Conservation (phyloP, 2,888 invertebrate genomes). For the Scaptomyza caliginosa region DNA sequence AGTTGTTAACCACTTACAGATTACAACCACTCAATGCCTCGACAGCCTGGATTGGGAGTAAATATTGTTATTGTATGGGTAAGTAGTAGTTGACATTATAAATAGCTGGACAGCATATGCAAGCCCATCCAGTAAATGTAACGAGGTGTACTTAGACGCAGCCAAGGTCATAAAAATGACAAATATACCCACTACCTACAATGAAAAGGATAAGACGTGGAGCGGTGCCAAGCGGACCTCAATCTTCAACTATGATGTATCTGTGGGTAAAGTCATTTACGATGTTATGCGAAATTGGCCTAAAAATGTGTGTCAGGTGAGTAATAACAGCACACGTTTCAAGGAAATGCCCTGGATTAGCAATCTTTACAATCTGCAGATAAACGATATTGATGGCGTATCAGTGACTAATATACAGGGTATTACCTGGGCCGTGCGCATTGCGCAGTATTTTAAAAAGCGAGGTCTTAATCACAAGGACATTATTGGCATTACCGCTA, state of each 20-base stretch:
- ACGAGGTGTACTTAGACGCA: not conserved
- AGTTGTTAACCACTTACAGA: constrained; percentile 42
- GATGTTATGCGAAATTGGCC: constrained; percentile 72
- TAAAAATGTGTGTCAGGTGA: constrained; percentile 67
- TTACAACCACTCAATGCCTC: constrained; percentile 50
- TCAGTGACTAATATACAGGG: constrained; percentile 66
- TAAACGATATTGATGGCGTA: constrained; percentile 67
- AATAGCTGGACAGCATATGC: constrained; percentile 41
- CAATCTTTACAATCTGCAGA: constrained; percentile 35
- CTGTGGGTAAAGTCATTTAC: constrained; percentile 61
- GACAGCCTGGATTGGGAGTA: constrained; percentile 23
- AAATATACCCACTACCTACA: constrained; percentile 52
- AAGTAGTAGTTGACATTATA: constrained; percentile 35
- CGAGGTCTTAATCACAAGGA: constrained; percentile 71
- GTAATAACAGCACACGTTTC: not conserved
- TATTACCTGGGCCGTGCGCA: constrained; percentile 67
- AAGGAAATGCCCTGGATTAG: not conserved
- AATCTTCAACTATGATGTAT: constrained; percentile 59
- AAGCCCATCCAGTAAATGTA: constrained; percentile 1
- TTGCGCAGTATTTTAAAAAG: constrained; percentile 69
- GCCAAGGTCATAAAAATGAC: constrained; percentile 38
- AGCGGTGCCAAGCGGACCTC: constrained; percentile 55
- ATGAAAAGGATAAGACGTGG: constrained; percentile 64
- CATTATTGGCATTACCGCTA: constrained; percentile 72
- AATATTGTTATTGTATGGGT: constrained; percentile 8